Conservation (phyloP, 2,113 vertebrate species). For the Dolichallabes microphthalmus region DNA sequence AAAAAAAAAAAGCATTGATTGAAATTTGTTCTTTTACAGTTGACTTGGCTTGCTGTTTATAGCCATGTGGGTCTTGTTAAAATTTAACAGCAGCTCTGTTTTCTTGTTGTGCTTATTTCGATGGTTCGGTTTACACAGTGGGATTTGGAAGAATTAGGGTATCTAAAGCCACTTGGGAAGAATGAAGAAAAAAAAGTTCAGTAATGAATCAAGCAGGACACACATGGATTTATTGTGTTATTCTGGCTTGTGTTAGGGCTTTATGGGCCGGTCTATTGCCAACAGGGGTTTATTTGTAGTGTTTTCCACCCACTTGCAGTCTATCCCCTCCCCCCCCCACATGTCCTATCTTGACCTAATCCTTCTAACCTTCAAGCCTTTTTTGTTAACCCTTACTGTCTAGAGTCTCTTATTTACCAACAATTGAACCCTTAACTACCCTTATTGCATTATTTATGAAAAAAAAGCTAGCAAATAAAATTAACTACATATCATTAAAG, state of each 20-base stretch:
- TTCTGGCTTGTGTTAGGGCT: not conserved
- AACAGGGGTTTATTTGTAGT: not conserved
- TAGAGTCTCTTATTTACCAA: not conserved
- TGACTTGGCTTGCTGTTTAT: constrained; percentile 7
- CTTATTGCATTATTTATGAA: not conserved
- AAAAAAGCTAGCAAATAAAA: not conserved
- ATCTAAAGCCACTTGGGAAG: constrained; percentile 13
- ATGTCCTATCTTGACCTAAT: not conserved
- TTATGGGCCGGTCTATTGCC: constrained; percentile 3
- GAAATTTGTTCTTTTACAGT: constrained; percentile 14
- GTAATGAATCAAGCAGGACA: constrained; percentile 2
- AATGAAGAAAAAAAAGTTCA: not conserved
- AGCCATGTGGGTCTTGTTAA: constrained; percentile 22
- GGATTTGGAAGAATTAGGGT: constrained; percentile 6
- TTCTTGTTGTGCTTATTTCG: constrained; percentile 28
- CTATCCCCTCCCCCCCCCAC: not conserved
- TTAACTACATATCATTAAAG: not conserved
- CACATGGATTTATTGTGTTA: constrained; percentile 7
- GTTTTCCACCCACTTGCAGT: not conserved
- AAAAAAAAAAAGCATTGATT: not conserved
- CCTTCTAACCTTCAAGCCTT: not conserved
- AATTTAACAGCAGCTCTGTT: constrained; percentile 3
- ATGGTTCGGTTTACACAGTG: not conserved
- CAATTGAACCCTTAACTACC: not conserved
- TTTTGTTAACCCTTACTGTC: not conserved